Percentiles rank a stretch among this genome's conserved stretches.
These are phyloP conservation scores for Emberiza fucata DNA, from an alignment of 2,113 vertebrate species.

Conservation along the genomic window DNA sequence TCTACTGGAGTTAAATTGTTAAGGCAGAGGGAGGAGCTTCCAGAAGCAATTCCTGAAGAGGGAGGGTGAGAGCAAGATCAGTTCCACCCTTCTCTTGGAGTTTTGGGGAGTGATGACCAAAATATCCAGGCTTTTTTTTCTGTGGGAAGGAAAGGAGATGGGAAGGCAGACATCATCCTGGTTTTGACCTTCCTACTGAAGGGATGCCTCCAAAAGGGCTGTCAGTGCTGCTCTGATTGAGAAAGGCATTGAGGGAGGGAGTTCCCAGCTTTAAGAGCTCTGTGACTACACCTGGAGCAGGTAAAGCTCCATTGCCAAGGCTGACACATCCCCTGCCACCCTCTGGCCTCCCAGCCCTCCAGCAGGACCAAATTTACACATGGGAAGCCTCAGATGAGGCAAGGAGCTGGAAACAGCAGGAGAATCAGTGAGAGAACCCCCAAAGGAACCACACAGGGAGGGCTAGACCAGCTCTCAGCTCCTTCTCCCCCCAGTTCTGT, in stretches of 20 bases:
- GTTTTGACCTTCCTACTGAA: fast-evolving
- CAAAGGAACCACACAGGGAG: neutral
- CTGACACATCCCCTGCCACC: too few relatives aligned
- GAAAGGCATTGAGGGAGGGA: neutral
- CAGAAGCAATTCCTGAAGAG: neutral
- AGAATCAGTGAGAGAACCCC: fast-evolving
- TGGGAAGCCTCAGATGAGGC: neutral
- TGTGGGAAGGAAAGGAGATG: neutral
- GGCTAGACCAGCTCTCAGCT: neutral
- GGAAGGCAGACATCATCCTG: neutral
- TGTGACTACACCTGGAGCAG: neutral
- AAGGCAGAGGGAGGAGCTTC: neutral
- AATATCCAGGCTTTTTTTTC: neutral
- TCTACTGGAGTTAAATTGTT: neutral
- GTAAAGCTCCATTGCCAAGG: neutral
- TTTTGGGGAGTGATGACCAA: neutral
- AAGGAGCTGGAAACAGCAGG: neutral
- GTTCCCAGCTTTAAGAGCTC: neutral
- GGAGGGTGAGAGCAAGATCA: fast-evolving
- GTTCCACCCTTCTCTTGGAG: neutral
- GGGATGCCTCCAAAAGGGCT: neutral
- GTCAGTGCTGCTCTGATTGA: neutral
- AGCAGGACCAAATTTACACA: neutral
- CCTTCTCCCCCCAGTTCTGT: neutral
- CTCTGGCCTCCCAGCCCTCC: neutral